These are phyloP conservation scores for Tragulus kanchil DNA, from an alignment of 2,113 vertebrate species.

Conservation along the genomic window DNA sequence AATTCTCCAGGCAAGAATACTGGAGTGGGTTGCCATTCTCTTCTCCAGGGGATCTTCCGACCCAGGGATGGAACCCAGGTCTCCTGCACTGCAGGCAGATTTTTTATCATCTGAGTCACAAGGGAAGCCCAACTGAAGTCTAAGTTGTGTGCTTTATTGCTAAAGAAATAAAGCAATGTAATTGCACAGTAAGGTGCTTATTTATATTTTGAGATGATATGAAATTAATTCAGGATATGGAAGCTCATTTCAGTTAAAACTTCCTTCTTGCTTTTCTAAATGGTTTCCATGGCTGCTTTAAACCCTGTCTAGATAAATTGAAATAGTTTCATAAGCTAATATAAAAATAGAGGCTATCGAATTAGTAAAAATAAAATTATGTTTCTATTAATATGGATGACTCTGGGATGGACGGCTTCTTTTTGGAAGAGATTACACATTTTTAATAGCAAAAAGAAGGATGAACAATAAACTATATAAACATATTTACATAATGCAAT, in stretches of 20 bases:
- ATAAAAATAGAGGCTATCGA: conserved; percentile 24
- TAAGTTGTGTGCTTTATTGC: not conserved
- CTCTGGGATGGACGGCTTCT: conserved; percentile 36
- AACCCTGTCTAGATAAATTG: conserved; percentile 7
- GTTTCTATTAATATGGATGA: conserved; percentile 9
- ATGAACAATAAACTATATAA: conserved; percentile 9
- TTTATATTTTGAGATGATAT: conserved; percentile 46
- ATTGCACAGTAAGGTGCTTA: not conserved
- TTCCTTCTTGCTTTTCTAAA: conserved; percentile 28
- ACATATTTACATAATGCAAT: conserved; percentile 26
- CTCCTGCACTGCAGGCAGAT: not conserved
- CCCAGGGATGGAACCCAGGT: not conserved
- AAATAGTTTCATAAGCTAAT: conserved; percentile 57
- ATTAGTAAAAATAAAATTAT: conserved; percentile 59
- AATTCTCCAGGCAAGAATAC: not conserved
- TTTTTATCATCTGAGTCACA: not conserved
- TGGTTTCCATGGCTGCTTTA: conserved; percentile 27
- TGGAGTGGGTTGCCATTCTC: not conserved
- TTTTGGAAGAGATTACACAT: conserved; percentile 23
- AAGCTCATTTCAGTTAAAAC: conserved; percentile 49
- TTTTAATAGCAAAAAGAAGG: conserved; percentile 53
- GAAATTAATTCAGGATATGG: conserved; percentile 48
- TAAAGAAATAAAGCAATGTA: not conserved
- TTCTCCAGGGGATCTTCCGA: not conserved
- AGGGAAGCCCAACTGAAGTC: not conserved